Evolutionary conservation across 2,888 invertebrate species (phyloP), one percentile per base, ranked within the genome.

Genomic region (Cheilosia scutellata): DNA sequence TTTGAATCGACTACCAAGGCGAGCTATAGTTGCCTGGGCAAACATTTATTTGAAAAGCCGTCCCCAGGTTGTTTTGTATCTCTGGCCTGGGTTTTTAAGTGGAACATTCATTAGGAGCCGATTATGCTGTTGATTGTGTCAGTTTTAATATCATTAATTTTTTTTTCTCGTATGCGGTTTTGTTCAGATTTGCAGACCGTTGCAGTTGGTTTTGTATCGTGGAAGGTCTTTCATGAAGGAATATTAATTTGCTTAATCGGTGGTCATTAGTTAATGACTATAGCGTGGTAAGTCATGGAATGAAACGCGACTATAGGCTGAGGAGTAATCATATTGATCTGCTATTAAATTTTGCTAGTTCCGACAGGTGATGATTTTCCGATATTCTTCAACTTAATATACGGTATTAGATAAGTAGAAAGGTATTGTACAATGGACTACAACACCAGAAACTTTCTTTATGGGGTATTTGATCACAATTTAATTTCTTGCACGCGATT

Each of bases 51-150:
- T 62, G 62, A 62, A 62, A 71, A 68, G 62, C 60, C 60, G 62
- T 68, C 71, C 65, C 42, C 62, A 25, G 40, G 47, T 76, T 71
- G 62, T 76, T 58, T 55, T 63, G 66, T 55, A 53, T 74, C 58
- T 86, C 68, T 40, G 60, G 55, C 65, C 71, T 16, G 70, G 33
- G 70, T 70, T 75, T 82, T 84, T 79, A 82, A 87, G 87, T 87
- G 87, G 87, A 82, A 74, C 87, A 87, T 87, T 87, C 82, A 82
- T 87, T 87, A 87, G 82, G 74, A 63, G 77, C 74, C 76, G 87
- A 87, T 87, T 87, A 87, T 82, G 76, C 58, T 70, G 77, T 74
- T 65, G 87, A 87, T 87, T 87, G 72, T 80, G 87, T 87, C 87
- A 87, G 87, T 70, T 78, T 82, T 82, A 82, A 82, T 87, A 78